phyloP scores from a whole-genome alignment of 92 coral and sea anemone genomes.

The Micromussa lordhowensis region DNA sequence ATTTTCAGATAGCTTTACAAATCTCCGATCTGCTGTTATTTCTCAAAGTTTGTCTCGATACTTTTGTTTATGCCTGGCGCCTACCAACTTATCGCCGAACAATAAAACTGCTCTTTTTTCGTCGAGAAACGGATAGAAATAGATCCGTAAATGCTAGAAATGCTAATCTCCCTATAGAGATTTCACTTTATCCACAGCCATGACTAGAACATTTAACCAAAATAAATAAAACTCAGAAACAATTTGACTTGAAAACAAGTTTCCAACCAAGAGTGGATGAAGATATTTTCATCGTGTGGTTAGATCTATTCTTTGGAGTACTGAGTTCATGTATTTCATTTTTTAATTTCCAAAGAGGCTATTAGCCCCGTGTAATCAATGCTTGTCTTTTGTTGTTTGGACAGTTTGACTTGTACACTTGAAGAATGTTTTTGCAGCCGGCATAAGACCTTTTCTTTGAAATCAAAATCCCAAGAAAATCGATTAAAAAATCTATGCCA shows the following conservation, averaged over 20 bases:
- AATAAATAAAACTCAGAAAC: not conserved
- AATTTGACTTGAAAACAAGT: not conserved
- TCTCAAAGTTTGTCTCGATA: constrained; percentile 76
- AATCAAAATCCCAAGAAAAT: not conserved
- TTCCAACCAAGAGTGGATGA: not conserved
- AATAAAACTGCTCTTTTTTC: constrained; percentile 32
- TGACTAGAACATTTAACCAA: not conserved
- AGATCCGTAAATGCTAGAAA: not conserved
- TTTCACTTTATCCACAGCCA: not conserved
- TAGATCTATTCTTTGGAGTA: not conserved
- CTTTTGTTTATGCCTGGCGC: constrained; percentile 91
- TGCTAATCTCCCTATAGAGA: not conserved
- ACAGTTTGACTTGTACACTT: constrained; percentile 16
- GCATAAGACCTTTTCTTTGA: not conserved
- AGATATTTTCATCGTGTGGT: not conserved
- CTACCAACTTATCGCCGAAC: constrained; percentile 79
- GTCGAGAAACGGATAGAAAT: constrained; percentile 6
- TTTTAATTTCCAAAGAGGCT: not conserved
- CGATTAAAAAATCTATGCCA: not conserved
- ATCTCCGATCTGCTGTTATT: constrained; percentile 79
- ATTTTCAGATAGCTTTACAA: constrained; percentile 61
- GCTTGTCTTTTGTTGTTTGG: not conserved
- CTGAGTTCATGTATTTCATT: not conserved
- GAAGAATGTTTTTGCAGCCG: not conserved
- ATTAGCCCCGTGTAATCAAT: not conserved